Base-by-base conservation (phyloP, 1,140 invertebrate species). In the Adoxophyes honmai region DNA sequence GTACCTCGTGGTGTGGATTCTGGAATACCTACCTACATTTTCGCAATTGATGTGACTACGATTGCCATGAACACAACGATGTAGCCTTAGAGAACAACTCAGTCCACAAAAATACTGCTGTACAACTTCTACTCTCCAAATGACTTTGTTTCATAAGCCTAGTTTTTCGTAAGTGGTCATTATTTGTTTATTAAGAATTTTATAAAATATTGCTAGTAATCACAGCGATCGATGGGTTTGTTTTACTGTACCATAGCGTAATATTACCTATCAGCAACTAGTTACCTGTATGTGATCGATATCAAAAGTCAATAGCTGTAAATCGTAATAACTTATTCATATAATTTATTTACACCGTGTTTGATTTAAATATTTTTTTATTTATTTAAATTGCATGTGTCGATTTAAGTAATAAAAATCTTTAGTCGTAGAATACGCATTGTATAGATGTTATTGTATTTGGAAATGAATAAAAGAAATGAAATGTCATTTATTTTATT, bases 381-480 rank as follows among this genome's bases (percentile, higher is more conserved):
- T 57, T 63, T 60, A 75, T 76, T 66, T n/a, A n/a, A n/a, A 76
- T 63, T 78, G 75, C 78, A 87, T 84, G 79, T 81, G 75, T 82
- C 72, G 75, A 71, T 78, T 74, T 79, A 71, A 70, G 21, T 28
- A 28, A 28, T 28, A 28, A 51, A 77, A 73, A 76, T 73, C 72
- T 85, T 81, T 86, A 88, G 81, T 62, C 70, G 85, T 88, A 88
- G 81, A 70, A 60, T 52, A 78, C 78, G 64, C 77, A 83, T 80
- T 88, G 81, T 85, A 88, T 88, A 86, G 81, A 86, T 86, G 85
- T 88, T 88, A 88, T 83, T 86, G 84, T 87, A 86, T 75, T 85
- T 87, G 80, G 69, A 80, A 82, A 82, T 78, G 66, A 88, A 86
- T 87, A 85, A 83, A 88, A 77, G 57, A 70, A 77, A 66, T 76